Percentiles rank a stretch among this genome's conserved stretches.
Evolutionary conservation across 2,113 vertebrate species (phyloP).

Genomic region (Tretioscincus oriximinensis): DNA sequence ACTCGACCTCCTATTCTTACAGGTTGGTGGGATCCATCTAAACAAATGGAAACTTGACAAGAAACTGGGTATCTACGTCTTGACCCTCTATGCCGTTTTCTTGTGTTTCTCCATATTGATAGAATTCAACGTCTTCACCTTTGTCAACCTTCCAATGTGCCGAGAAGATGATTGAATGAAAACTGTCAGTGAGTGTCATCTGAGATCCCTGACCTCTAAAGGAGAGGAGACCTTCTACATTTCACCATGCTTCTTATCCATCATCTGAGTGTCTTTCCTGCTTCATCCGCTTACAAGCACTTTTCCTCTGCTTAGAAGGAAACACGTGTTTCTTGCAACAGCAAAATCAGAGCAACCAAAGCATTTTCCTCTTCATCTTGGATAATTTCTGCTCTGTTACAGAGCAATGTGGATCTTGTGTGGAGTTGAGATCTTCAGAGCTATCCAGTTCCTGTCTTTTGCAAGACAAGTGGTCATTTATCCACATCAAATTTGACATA

Average conservation of each 20-base stretch:
- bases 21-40: constrained; percentile 91
- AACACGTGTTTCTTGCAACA: constrained; percentile 36
- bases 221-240: constrained; percentile 48
- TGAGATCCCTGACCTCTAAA: constrained; percentile 46
- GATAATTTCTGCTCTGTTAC: constrained; percentile 44
- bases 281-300: constrained; percentile 58
- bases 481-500: constrained; percentile 20
- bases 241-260: constrained; percentile 51
- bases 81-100: constrained; percentile 90
- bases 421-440: constrained; percentile 39
- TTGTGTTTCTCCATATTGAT: constrained; percentile 97
- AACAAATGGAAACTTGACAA: constrained; percentile 93
- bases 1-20: constrained; percentile 8
- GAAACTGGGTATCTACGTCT: constrained; percentile 88
- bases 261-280: constrained; percentile 57
- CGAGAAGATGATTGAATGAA: constrained; percentile 78
- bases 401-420: constrained; percentile 38
- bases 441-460: constrained; percentile 34
- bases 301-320: constrained; percentile 57
- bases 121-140: constrained; percentile 98
- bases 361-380: constrained; percentile 40
- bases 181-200: constrained; percentile 25
- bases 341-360: constrained; percentile 58
- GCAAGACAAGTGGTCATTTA: constrained; percentile 46
- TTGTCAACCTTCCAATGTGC: constrained; percentile 98